These are phyloP conservation scores for Sycon ciliatum DNA, from an alignment of 37 sponge, comb jelly and placozoan species.

Conservation along the genomic window DNA sequence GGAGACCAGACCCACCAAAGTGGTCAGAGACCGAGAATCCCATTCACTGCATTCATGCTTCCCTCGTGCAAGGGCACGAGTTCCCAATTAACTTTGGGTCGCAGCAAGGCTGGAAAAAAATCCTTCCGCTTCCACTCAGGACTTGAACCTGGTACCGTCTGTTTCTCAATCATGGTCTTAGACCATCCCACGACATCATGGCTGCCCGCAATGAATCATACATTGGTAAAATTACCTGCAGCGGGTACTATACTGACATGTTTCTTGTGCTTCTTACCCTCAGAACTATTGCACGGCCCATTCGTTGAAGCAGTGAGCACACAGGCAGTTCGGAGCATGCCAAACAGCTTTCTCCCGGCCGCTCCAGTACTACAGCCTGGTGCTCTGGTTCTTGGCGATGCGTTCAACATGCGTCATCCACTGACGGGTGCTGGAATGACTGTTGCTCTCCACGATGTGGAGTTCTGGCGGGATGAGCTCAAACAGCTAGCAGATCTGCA, in stretches of 20 bases:
- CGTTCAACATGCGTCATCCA: constrained; percentile 83
- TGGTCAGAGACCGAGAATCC: too few species aligned
- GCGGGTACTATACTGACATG: too few species aligned
- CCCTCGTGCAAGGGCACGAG: too few species aligned
- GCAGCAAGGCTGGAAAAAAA: too few species aligned
- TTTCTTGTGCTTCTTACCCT: background rate
- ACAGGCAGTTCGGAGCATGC: constrained; percentile 59
- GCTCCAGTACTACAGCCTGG: constrained; percentile 38
- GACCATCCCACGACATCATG: too few species aligned
- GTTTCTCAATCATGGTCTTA: too few species aligned
- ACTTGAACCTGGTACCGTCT: too few species aligned
- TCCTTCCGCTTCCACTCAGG: too few species aligned
- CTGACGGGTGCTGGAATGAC: constrained; percentile 85
- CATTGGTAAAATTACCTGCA: background rate
- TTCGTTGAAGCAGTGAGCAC: constrained; percentile 43
- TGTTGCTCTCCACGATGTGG: constrained; percentile 71
- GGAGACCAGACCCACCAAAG: too few species aligned
- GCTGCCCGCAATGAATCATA: too few species aligned
- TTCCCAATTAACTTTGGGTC: too few species aligned
- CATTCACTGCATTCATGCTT: too few species aligned
- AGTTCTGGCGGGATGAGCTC: constrained; percentile 57
- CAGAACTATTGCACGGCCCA: constrained; percentile 52
- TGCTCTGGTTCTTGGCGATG: constrained; percentile 71
- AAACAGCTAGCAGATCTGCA: constrained; percentile 29
- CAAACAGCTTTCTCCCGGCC: constrained; percentile 63